Conservation (phyloP, 2,888 invertebrate species). For the Sabellastarte sp. region DNA sequence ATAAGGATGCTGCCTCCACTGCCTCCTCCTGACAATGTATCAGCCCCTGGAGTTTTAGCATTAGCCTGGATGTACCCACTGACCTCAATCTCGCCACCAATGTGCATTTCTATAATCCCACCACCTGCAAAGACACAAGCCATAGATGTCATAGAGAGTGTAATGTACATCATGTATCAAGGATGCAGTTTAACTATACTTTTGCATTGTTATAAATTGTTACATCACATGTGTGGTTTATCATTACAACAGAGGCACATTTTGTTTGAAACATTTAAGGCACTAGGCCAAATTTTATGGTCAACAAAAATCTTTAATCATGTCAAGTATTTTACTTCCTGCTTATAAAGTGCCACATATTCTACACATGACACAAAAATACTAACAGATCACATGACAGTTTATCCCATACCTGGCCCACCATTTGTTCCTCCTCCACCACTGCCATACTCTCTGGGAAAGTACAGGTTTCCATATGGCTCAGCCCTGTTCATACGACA, state of each 20-base stretch:
- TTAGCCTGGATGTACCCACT: conserved; percentile 38
- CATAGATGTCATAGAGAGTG: too few relatives aligned
- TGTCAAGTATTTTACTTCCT: too few relatives aligned
- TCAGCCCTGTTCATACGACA: conserved; percentile 33
- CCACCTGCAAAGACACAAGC: conserved; percentile 33
- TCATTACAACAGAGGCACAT: too few relatives aligned
- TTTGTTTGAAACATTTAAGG: too few relatives aligned
- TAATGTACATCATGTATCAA: too few relatives aligned
- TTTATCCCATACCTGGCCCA: conserved; percentile 28
- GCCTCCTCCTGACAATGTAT: conserved; percentile 12
- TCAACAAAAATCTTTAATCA: too few relatives aligned
- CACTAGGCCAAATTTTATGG: too few relatives aligned
- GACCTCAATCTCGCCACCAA: conserved; percentile 31
- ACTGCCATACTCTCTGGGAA: conserved; percentile 36
- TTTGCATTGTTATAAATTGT: too few relatives aligned
- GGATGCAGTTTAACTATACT: too few relatives aligned
- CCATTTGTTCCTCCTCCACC: conserved; percentile 35
- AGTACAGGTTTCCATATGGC: conserved; percentile 38
- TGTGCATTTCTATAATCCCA: conserved; percentile 32
- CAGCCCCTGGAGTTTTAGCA: conserved; percentile 17
- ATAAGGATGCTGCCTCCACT: conserved; percentile 26
- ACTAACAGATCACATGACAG: conserved; percentile 19
- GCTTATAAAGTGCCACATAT: too few relatives aligned
- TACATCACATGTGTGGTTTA: too few relatives aligned
- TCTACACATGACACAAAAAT: conserved; percentile 1